Evolutionary conservation across 2,797 vertebrate genomes (phyloP).

Genomic region (Pagetopsis macropterus): DNA sequence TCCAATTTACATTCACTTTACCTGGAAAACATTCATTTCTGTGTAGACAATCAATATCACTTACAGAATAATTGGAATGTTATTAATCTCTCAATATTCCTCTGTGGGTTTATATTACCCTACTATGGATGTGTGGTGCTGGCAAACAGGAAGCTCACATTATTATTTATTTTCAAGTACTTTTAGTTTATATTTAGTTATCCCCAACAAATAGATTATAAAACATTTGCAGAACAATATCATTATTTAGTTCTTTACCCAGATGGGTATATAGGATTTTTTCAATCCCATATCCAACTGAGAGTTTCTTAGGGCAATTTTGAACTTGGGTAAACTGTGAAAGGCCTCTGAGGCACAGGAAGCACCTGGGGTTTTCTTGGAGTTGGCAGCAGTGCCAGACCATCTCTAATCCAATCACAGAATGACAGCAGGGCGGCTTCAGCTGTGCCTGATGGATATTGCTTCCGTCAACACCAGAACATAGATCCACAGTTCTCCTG

Average conservation of each 20-base stretch:
- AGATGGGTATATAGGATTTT: not conserved
- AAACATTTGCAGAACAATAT: conserved; percentile 5
- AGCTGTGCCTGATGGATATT: conserved; percentile 81
- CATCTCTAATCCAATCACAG: conserved; percentile 73
- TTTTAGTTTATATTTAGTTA: conserved; percentile 17
- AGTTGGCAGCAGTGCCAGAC: conserved; percentile 48
- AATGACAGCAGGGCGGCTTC: conserved; percentile 72
- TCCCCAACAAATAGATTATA: conserved; percentile 5
- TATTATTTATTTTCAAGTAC: conserved; percentile 18
- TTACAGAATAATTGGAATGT: conserved; percentile 68
- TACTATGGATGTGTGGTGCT: conserved; percentile 86
- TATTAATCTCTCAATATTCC: conserved; percentile 69
- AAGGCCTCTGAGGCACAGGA: conserved; percentile 64
- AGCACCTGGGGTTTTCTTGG: conserved; percentile 70
- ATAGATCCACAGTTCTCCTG: conserved; percentile 28
- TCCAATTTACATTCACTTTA: conserved; percentile 95
- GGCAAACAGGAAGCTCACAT: conserved; percentile 73
- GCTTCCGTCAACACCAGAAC: conserved; percentile 74
- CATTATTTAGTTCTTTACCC: not conserved
- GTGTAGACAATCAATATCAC: conserved; percentile 89
- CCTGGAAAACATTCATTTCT: conserved; percentile 93
- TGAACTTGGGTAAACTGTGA: conserved; percentile 44
- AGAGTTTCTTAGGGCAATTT: conserved; percentile 34
- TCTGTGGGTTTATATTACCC: conserved; percentile 70
- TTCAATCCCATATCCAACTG: conserved; percentile 16